Base-by-base conservation (phyloP, 2,888 invertebrate genomes). In the Lithosia quadra region DNA sequence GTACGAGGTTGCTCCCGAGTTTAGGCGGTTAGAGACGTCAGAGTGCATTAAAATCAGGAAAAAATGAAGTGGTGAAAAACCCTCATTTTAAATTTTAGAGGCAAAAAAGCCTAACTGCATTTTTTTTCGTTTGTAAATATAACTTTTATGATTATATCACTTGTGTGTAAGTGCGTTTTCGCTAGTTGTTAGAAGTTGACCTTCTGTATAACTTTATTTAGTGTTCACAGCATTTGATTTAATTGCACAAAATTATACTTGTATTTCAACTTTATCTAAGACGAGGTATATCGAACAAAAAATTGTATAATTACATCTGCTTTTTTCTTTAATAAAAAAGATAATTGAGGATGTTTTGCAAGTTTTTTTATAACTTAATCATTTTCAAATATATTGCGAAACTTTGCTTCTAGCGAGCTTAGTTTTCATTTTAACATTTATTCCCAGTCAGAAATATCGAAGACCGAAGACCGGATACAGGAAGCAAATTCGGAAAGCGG, bases 211-310 rank as follows among this genome's bases (percentile, higher is more conserved):
- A 18, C 18, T 49, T 49, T 49, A n/a, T n/a, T 49, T 49, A n/a
- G 18, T 49, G n/a, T 49, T 43, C 5, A 21, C 75, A 75, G 73
- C 71, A 71, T 72, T 75, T n/a, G 15, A 21, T 58, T 67, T 77
- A 74, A 73, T 72, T 65, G 49, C 34, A 67, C 60, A 59, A 59
- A 67, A 72, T 80, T 75, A 74, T 61, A 70, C 65, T 33, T 55
- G 64, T 73, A 73, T 74, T 60, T 24, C 61, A 24, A 69, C 60
- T 70, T 69, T 71, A n/a, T 33, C 24, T 58, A 66, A 68, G 56
- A 62, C 62, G 39, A 57, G 7, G 24, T 24, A 33, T 28, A 49
- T 43, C 0, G 21, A 62, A 65, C 66, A 76, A 73, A 75, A 72
- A 74, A 36, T 22, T 36, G 60, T 68, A 71, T 67, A 64, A 59